Evolutionary conservation across 2,797 vertebrate genomes (phyloP), one percentile per base, ranked within the genome.

Genomic region (Staurois parvus): DNA sequence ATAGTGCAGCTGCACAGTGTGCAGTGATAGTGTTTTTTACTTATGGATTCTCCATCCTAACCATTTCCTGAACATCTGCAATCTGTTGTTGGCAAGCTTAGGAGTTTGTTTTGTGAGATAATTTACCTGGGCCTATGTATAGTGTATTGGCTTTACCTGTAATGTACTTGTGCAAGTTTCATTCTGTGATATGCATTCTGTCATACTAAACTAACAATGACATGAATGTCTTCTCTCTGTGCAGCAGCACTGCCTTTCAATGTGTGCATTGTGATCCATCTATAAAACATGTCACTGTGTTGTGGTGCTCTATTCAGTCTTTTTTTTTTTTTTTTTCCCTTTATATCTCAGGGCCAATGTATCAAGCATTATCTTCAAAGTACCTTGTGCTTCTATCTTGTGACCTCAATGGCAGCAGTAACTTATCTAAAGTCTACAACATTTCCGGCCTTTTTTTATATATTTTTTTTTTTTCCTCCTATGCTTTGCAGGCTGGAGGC

Each of bases 371-470:
- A 86, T 82, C 85, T 72, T 82, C 73, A 77, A 40, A 72, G 68
- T 48, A 30, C 79, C 74, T 64, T 77, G 52, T 72, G 74, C 73
- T 78, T 34, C 34, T 82, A 77, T 82, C 79, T 28, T 10, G 11
- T 82, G 73, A 86, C 79, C 85, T 86, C 66, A 52, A 72, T 21
- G 4, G 73, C 73, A 42, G 62, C 64, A 62, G 24, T 28, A 79
- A 74, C 84, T 76, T 85, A 81, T 86, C 84, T 81, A 45, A 34
- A 24, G 79, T 77, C 79, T 77, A 30, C 30, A 79, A 82, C 67
- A 56, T 72, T 86, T 66, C 52, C 52, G 7, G 21, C 52, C 52
- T 59, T 59, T 52, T 12, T 52, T 59, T 56, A 21, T 56, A 19
- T 19, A 1, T 56, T 59, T 24, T 59, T 56, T 59, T 24, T 59